Conservation (phyloP, 1,140 invertebrate genomes). For the Reticulitermes speratus region DNA sequence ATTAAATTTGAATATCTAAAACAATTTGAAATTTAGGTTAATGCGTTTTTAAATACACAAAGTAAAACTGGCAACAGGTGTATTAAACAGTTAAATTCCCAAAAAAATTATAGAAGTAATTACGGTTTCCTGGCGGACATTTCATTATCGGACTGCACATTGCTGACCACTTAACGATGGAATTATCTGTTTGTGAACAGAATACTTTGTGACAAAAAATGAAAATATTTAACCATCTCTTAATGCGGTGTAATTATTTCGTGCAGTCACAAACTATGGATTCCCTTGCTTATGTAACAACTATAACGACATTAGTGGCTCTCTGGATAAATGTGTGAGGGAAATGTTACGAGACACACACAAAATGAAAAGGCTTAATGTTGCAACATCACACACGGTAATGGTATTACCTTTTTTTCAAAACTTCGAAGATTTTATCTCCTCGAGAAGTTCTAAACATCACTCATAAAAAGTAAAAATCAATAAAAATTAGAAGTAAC, state of each 20-base stretch:
- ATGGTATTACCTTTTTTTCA: neutral
- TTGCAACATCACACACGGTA: neutral
- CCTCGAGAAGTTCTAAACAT: too few relatives aligned
- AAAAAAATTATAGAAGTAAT: too few relatives aligned
- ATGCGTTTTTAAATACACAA: too few relatives aligned
- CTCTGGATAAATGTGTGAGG: neutral
- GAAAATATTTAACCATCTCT: neutral
- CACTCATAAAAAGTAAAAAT: too few relatives aligned
- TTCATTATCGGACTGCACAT: neutral
- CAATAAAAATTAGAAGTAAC: too few relatives aligned
- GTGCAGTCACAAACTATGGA: neutral
- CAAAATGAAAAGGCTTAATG: neutral
- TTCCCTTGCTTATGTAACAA: neutral
- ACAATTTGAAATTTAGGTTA: too few relatives aligned
- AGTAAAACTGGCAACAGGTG: too few relatives aligned
- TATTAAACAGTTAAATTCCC: too few relatives aligned
- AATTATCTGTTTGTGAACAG: neutral
- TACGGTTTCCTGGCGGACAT: too few relatives aligned
- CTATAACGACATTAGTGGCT: neutral
- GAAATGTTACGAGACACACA: neutral
- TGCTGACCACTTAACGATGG: neutral
- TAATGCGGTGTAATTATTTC: neutral
- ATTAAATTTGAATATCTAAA: too few relatives aligned
- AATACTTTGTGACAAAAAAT: neutral
- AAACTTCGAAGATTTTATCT: too few relatives aligned